These are phyloP conservation scores for Pelagia noctiluca DNA, from an alignment of 30 jellyfish, hydroid and myxozoan genomes.

Conservation along the genomic window DNA sequence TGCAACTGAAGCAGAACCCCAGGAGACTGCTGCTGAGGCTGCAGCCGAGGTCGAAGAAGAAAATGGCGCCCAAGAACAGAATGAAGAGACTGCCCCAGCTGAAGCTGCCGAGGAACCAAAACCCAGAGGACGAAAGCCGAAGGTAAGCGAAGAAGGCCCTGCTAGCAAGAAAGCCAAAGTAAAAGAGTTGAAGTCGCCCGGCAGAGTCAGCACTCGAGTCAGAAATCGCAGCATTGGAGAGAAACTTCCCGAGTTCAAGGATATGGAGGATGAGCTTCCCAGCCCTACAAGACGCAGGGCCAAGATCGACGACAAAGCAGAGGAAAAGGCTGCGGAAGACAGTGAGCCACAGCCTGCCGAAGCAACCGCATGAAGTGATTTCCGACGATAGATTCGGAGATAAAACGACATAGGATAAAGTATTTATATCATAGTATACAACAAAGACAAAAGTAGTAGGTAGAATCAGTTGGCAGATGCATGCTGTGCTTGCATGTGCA, in stretches of 20 bases:
- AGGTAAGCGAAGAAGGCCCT: conserved; percentile 66
- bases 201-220: conserved; percentile 65
- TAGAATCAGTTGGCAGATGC: too few relatives aligned
- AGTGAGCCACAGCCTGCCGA: conserved; percentile 42
- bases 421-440: too few relatives aligned
- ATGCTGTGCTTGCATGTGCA: too few relatives aligned
- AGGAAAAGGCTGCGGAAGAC: conserved; percentile 31
- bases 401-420: too few relatives aligned
- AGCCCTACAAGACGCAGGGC: conserved; percentile 70
- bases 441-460: too few relatives aligned
- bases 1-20: neutral
- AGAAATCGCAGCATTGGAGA: conserved; percentile 70
- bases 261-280: conserved; percentile 65
- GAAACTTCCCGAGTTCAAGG: conserved; percentile 78
- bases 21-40: neutral
- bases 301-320: conserved; percentile 46
- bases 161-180: conserved; percentile 51
- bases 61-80: conserved; percentile 2
- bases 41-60: conserved; percentile 1
- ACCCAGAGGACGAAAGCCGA: conserved; percentile 73
- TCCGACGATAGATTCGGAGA: too few relatives aligned
- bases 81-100: conserved; percentile 19
- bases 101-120: conserved; percentile 44
- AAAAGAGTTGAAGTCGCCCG: conserved; percentile 71
- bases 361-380: conserved; percentile 63